These are phyloP conservation scores for Hirtodrosophila duncani DNA, from an alignment of 2,888 invertebrate genomes.

Conservation along the genomic window DNA sequence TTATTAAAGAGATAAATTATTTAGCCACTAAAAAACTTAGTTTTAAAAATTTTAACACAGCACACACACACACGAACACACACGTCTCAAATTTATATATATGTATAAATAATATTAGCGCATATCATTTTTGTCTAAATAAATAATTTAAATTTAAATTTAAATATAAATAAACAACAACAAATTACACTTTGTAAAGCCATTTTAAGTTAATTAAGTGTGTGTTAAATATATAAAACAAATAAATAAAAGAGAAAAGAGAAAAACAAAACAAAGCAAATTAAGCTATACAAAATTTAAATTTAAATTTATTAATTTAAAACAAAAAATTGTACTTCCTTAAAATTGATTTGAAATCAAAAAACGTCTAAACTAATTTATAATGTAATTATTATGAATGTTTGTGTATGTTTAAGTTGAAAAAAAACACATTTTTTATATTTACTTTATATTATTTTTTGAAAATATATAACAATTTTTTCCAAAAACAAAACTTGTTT, in stretches of 20 bases:
- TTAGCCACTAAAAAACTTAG: no score
- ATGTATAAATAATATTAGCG: background rate
- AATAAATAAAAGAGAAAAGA: slow-evolving; percentile 7
- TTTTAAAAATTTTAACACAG: no score
- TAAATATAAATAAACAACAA: slow-evolving; percentile 32
- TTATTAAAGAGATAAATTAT: slow-evolving; percentile 49
- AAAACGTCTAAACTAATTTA: slow-evolving; percentile 9
- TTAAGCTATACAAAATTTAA: slow-evolving; percentile 38
- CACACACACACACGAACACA: no score
- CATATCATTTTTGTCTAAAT: slow-evolving; percentile 15
- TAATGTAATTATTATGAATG: slow-evolving; percentile 27
- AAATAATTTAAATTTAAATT: slow-evolving; percentile 59
- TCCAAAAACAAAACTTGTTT: slow-evolving; percentile 29
- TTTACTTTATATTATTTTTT: slow-evolving; percentile 59
- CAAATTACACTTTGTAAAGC: slow-evolving; percentile 12
- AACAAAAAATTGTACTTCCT: slow-evolving; percentile 63
- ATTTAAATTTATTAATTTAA: slow-evolving; percentile 16
- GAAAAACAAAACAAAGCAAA: slow-evolving; percentile 6
- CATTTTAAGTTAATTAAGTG: slow-evolving; percentile 18
- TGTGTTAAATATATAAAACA: slow-evolving; percentile 30
- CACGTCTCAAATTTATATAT: no score
- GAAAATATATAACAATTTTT: slow-evolving; percentile 67
- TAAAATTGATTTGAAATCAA: slow-evolving; percentile 71
- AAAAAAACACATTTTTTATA: slow-evolving; percentile 46
- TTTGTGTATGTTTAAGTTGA: slow-evolving; percentile 33